Conservation (phyloP, 1,140 invertebrate species). For the Pogonognathellus flavescens region DNA sequence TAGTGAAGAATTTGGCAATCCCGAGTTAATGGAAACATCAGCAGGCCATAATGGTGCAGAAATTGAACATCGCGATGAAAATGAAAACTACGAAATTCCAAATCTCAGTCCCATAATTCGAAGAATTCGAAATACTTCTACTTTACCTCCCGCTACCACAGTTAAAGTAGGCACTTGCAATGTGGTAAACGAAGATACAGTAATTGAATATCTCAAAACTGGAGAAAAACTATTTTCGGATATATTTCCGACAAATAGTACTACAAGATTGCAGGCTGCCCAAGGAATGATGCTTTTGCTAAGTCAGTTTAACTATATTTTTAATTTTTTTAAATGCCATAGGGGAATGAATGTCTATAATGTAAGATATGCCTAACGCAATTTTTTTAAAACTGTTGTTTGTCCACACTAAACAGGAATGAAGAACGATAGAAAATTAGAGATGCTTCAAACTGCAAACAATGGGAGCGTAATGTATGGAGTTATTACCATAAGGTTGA, state of each 20-base stretch:
- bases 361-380: neutral
- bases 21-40: neutral
- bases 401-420: neutral
- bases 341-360: neutral
- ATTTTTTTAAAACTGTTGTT: neutral
- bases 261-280: neutral
- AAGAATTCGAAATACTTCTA: neutral
- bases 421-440: neutral
- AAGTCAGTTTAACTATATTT: neutral
- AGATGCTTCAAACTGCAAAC: neutral
- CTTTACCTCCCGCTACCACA: neutral
- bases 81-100: neutral
- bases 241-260: neutral
- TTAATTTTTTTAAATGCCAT: neutral
- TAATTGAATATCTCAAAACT: neutral
- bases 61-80: neutral
- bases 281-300: conserved; percentile 1
- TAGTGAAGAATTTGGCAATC: neutral
- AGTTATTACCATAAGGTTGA: too few relatives aligned
- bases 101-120: neutral
- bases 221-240: neutral
- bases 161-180: too few relatives aligned
- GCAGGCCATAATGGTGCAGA: neutral
- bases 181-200: neutral
- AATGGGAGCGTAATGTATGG: neutral